Evolutionary conservation across 2,113 vertebrate species (phyloP).

Genomic region (Monopterus albus): DNA sequence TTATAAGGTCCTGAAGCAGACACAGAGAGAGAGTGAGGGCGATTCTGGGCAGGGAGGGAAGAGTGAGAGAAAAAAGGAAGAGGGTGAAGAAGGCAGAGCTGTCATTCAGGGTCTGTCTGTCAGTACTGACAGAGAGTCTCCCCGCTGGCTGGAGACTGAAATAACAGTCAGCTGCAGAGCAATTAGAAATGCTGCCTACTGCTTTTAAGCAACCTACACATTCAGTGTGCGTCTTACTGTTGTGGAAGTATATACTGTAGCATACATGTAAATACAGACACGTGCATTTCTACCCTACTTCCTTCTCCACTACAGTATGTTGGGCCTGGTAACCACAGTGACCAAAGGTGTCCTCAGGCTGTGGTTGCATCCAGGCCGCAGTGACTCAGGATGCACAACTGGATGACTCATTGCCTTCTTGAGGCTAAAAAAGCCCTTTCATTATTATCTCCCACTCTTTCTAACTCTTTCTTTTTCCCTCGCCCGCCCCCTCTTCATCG

Average conservation of each 20-base stretch:
- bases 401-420: slow-evolving; percentile 67
- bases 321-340: slow-evolving; percentile 66
- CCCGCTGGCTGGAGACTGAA: slow-evolving; percentile 55
- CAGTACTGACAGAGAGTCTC: slow-evolving; percentile 54
- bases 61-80: slow-evolving; percentile 22
- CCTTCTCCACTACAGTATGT: slow-evolving; percentile 6
- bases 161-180: slow-evolving; percentile 58
- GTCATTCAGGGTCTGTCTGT: slow-evolving; percentile 68
- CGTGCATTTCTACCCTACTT: slow-evolving; percentile 52
- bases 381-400: slow-evolving; percentile 68
- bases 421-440: slow-evolving; percentile 64
- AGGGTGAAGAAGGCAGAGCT: slow-evolving; percentile 33
- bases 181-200: slow-evolving; percentile 58
- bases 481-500: background rate
- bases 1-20: slow-evolving; percentile 64
- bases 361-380: slow-evolving; percentile 52
- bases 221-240: background rate
- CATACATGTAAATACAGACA: slow-evolving; percentile 51
- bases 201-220: slow-evolving; percentile 48
- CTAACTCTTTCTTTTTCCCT: background rate
- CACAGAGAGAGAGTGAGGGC: slow-evolving; percentile 37
- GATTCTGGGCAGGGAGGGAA: slow-evolving; percentile 31
- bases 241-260: slow-evolving; percentile 9
- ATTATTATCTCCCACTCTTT: slow-evolving; percentile 56
- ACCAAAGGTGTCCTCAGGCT: slow-evolving; percentile 51